Base-by-base conservation (phyloP, 2,888 invertebrate genomes). In the Mythimna impura region DNA sequence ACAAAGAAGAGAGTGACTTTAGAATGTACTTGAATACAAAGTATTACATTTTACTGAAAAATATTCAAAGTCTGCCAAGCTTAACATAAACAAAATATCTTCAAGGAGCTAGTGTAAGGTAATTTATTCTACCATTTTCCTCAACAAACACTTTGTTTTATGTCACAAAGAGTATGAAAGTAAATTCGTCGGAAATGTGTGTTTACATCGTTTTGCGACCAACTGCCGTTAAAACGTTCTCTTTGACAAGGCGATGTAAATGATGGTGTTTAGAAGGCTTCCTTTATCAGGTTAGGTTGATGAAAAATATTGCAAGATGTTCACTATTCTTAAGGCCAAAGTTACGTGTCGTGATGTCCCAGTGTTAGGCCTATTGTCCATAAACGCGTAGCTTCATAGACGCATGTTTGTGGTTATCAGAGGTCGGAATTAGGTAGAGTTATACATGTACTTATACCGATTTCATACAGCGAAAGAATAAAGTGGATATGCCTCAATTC, bases 141-240 rank as follows among this genome's bases (percentile, higher is more conserved):
- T 30, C 7, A 25, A 63, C 60, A 68, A 79, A 79, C 64, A 68
- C 55, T 79, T 67, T 67, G 36, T 52, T 75, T 54, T 52, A 30
- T 40, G 9, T 40, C 12, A 61, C 64, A 76, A 61, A 71, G 66
- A 60, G 34, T 61, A 34, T 50, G 17, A 71, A 76, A 22, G 52
- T 40, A 57, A 78, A 57, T 65, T 67, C 52, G 50, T 36, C 47
- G 77, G 80, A 55, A 77, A 66, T 81, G 14, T 67, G 58, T 63
- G 60, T 66, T 80, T 68, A 62, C 52, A 66, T 58, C 7, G 65
- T 68, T 79, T 64, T 47, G 34, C 43, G 54, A 60, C 63, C 54
- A 80, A 80, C 68, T 52, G 50, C 25, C 62, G 61, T 55, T 43
- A 40, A 81, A 69, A 52, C 58, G 58, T n/a, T 77, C n/a, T n/a